phyloP scores from a whole-genome alignment of 2,113 vertebrate genomes.

The Varanus komodoensis region DNA sequence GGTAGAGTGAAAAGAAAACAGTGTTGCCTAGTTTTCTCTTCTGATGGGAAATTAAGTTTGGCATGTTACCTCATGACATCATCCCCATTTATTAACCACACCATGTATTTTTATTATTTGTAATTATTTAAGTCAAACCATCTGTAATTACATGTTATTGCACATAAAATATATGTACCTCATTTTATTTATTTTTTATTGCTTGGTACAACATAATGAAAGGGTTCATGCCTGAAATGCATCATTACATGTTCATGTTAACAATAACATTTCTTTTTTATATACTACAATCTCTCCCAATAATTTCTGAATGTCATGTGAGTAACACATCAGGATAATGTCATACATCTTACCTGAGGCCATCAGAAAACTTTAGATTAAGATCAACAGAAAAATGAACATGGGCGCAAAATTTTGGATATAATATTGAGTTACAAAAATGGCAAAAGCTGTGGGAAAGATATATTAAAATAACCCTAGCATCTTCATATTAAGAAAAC shows the following conservation, averaged over 20 bases:
- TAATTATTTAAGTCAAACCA: neutral
- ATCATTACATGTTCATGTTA: neutral
- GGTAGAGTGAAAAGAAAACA: neutral
- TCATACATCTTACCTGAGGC: neutral
- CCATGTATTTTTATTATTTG: conserved; percentile 1
- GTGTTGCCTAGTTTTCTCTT: neutral
- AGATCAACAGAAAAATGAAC: no score
- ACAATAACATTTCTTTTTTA: neutral
- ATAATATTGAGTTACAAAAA: no score
- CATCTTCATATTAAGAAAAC: no score
- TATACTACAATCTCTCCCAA: neutral
- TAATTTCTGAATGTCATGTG: neutral
- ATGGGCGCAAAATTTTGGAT: no score
- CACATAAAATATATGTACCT: neutral
- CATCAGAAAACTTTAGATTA: neutral
- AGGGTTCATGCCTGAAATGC: neutral
- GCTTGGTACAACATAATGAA: conserved; percentile 6
- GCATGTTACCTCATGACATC: neutral
- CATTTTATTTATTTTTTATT: neutral
- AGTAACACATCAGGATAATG: neutral
- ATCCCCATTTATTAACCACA: neutral
- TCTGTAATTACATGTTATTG: neutral
- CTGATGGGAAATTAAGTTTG: neutral
- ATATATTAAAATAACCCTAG: no score
- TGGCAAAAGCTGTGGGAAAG: no score